These are phyloP conservation scores for Myotis daubentonii DNA, from an alignment of 2,797 vertebrate species.

Conservation along the genomic window DNA sequence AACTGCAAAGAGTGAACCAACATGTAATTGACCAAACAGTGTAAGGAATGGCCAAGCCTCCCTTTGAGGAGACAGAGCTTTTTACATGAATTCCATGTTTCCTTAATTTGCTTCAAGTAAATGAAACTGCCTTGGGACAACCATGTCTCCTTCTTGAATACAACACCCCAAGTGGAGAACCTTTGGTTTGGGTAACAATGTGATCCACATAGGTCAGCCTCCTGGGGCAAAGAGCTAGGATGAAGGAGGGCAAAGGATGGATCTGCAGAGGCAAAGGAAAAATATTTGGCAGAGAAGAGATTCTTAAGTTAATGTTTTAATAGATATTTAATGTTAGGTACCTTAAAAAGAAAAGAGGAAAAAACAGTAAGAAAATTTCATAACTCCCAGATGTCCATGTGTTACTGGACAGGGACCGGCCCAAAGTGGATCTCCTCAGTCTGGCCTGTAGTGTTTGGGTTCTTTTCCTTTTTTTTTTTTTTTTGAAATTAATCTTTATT, in stretches of 20 bases:
- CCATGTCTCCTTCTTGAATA: background rate
- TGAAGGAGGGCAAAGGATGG: background rate
- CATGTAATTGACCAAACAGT: background rate
- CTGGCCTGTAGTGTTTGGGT: too few species aligned
- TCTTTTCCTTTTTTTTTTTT: too few species aligned
- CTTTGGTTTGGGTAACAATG: background rate
- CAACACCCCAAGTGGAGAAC: background rate
- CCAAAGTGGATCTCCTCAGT: too few species aligned
- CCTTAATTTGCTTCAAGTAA: background rate
- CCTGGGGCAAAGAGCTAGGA: background rate
- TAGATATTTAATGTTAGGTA: background rate
- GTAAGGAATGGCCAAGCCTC: background rate
- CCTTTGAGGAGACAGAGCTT: background rate
- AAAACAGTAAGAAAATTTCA: background rate
- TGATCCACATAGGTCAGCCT: background rate
- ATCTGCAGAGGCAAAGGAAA: background rate
- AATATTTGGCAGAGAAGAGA: background rate
- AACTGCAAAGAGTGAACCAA: background rate
- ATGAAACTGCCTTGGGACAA: background rate
- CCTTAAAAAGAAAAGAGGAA: background rate
- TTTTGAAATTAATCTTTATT: too few species aligned
- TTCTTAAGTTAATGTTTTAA: too few species aligned
- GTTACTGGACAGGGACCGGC: too few species aligned
- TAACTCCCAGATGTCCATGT: background rate
- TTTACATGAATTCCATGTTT: background rate